A percentile compares a stretch with the other conserved stretches of the same genome.
phyloP scores from a whole-genome alignment of 2,113 vertebrate species.

The Casuarius casuarius region DNA sequence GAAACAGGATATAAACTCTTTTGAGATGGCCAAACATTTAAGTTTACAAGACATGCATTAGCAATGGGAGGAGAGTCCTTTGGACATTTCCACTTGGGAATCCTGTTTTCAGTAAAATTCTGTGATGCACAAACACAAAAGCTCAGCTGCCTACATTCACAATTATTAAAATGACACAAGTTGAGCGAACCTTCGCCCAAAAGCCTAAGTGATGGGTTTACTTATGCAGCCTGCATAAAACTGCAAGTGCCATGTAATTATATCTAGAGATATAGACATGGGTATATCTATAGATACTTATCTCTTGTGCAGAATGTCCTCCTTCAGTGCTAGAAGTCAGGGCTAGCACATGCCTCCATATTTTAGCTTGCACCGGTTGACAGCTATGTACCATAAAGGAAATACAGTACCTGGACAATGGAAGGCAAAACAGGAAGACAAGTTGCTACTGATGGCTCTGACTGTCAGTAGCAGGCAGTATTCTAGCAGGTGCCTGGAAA shows the following conservation, averaged over 20 bases:
- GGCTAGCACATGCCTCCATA: conserved; percentile 23
- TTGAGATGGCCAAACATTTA: conserved; percentile 66
- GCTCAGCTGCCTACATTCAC: conserved; percentile 75
- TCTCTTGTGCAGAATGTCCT: conserved; percentile 53
- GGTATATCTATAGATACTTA: conserved; percentile 64
- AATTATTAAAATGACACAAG: conserved; percentile 65
- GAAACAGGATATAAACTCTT: conserved; percentile 69
- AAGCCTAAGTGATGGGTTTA: conserved; percentile 72
- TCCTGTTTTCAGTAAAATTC: conserved; percentile 81
- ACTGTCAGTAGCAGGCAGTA: conserved; percentile 57
- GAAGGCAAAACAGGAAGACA: conserved; percentile 57
- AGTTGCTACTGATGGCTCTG: background rate
- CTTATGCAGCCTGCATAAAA: conserved; percentile 73
- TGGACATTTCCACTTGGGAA: conserved; percentile 80
- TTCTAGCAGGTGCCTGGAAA: conserved; percentile 68
- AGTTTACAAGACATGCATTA: conserved; percentile 59
- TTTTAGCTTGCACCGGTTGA: conserved; percentile 35
- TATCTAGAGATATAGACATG: conserved; percentile 60
- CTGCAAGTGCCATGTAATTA: conserved; percentile 60
- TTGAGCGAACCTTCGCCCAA: conserved; percentile 40
- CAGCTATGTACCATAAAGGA: conserved; percentile 33
- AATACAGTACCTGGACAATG: conserved; percentile 44
- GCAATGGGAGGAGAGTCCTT: conserved; percentile 78
- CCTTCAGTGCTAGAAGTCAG: conserved; percentile 30
- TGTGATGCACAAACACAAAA: conserved; percentile 79